Base-by-base conservation (phyloP, 2,888 invertebrate genomes). In the Epinotia nisella region DNA sequence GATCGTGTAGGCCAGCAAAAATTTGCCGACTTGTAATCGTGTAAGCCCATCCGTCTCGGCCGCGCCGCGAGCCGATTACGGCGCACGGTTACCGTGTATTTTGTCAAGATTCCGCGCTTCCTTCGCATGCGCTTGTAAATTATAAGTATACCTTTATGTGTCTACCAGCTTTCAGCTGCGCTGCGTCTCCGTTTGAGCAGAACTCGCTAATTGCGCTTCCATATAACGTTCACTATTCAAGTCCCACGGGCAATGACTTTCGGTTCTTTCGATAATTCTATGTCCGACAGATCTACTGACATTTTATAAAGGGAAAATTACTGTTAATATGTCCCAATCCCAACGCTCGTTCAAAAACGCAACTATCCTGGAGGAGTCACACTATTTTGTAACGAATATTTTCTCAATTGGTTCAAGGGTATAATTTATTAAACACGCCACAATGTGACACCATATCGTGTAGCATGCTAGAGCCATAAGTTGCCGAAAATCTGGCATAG, bases 61-160 rank as follows among this genome's bases (percentile, higher is more conserved):
- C 82, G 79, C 74, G 76, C 84, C 85, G 78, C 85, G 85, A 86
- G 83, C 85, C 83, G 87, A 87, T 88, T 88, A 87, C 81, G 75
- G 74, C 76, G 76, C 75, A 75, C 2, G 78, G 78, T 75, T 41
- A 15, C 66, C 66, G 66, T 77, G 82, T 80, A 79, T 83, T 84
- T 82, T 85, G 83, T 85, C 83, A 83, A 80, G 81, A 84, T 79
- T 75, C 66, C 71, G 71, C 78, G 78, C 75, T 55, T 72, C 67
- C 71, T 70, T 65, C 29, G 74, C 75, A 74, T 66, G 76, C 61
- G 24, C 58, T 74, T 74, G 71, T 39, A 53, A 59, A 60, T 70
- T 61, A 55, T 56, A 41, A 15, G 56, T 39, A 35, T 45, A 51
- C 15, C 29, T 53, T 17, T 19, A 41, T n/a, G 7, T 13, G 45